A percentile compares a stretch with the other conserved stretches of the same genome.
These are phyloP conservation scores for Amphiprion clarkii DNA, from an alignment of 2,797 vertebrate species.

Conservation along the genomic window DNA sequence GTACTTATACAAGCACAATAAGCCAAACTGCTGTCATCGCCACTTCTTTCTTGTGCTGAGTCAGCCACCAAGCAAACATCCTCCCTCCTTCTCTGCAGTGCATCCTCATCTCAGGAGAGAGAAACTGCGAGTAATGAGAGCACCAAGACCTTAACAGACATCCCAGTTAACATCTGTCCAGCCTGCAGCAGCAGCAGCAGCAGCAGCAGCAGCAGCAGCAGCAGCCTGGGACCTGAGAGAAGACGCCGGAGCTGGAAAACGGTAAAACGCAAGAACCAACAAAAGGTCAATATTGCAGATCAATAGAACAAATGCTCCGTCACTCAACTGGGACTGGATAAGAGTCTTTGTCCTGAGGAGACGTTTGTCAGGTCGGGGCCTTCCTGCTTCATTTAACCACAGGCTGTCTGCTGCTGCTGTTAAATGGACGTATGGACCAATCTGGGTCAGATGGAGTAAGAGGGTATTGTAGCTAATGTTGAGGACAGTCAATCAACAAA, in stretches of 20 bases:
- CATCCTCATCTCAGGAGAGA: conserved; percentile 54
- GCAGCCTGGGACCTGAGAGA: conserved; percentile 6
- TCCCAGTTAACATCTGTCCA: not conserved
- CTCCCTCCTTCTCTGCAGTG: conserved; percentile 41
- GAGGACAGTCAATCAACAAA: conserved; percentile 22
- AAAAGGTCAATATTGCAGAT: conserved; percentile 49
- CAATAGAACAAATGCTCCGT: conserved; percentile 53
- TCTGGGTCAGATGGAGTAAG: conserved; percentile 45
- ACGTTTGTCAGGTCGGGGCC: conserved; percentile 55
- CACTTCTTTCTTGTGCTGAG: conserved; percentile 30
- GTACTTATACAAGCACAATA: not conserved
- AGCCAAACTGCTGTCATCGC: conserved; percentile 21
- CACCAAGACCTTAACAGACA: conserved; percentile 4
- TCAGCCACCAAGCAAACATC: conserved; percentile 61
- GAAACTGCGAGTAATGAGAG: conserved; percentile 35
- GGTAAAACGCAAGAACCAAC: conserved; percentile 31
- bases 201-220: not conserved
- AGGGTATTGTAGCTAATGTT: conserved; percentile 21
- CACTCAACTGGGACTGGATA: conserved; percentile 40
- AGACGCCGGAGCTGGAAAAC: not conserved
- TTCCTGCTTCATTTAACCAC: conserved; percentile 35
- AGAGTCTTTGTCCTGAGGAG: conserved; percentile 45
- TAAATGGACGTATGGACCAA: conserved; percentile 19
- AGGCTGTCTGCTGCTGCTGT: conserved; percentile 30
- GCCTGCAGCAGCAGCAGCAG: not conserved